Evolutionary conservation across 2,113 vertebrate genomes (phyloP).

Genomic region (Rhynchomys soricoides): DNA sequence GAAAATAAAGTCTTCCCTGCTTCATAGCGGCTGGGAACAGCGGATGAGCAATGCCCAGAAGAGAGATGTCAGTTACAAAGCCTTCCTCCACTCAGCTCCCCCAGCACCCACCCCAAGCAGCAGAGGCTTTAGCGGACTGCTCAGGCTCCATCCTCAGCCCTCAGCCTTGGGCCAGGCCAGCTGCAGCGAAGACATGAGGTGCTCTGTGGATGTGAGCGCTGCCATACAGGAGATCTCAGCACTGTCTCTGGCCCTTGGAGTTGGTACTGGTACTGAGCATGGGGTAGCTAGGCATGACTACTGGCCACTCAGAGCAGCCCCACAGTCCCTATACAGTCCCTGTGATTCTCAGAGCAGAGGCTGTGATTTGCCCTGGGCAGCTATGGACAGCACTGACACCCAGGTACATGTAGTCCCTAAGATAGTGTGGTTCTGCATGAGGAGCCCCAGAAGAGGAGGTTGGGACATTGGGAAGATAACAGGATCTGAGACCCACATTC

Average conservation of each 20-base stretch:
- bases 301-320: neutral
- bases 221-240: neutral
- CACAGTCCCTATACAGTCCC: accelerated
- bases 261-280: neutral
- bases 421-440: accelerated
- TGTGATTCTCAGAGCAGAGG: accelerated
- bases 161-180: neutral
- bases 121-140: too few species aligned
- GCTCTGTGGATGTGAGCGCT: neutral
- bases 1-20: neutral
- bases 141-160: neutral
- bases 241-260: neutral
- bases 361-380: accelerated
- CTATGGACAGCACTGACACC: accelerated
- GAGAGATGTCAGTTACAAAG: neutral
- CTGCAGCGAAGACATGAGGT: too few species aligned
- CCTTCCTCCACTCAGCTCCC: neutral
- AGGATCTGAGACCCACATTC: too few species aligned
- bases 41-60: neutral
- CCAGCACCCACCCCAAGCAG: neutral
- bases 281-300: neutral
- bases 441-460: too few species aligned
- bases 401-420: neutral
- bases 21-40: neutral
- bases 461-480: accelerated